Evolutionary conservation across 2,113 vertebrate species (phyloP), one percentile per base, ranked within the genome.

Genomic region (Thinocorus orbignyianus): DNA sequence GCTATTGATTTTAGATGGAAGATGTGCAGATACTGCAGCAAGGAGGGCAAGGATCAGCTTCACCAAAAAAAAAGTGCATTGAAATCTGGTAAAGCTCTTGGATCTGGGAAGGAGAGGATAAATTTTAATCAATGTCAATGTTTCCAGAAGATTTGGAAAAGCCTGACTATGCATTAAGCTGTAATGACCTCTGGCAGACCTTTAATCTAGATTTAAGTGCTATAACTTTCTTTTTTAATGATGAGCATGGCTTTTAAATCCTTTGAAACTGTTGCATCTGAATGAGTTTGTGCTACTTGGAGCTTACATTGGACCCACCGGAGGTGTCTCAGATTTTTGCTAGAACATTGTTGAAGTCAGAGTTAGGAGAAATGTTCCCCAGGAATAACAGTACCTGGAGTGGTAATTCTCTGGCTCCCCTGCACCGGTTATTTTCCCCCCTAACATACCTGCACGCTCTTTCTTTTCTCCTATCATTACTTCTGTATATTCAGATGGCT

Each of bases 131-230:
- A 74, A 41, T 66, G 86, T 57, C 91, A 72, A 23, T 35, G 41
- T 78, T 96, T 88, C 65, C 90, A 92, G 72, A 15, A 0, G 14
- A 88, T 81, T 90, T 81, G 81, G 89, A 90, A 90, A 92, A 94
- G 61, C 77, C 65, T 92, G 90, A 81, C 51, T 71, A 19, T 52
- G 80, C 80, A 86, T 74, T 74, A 74, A 81, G 57, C 64, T 92
- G 61, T 30, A 89, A 81, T 76, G 72, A 95, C 88, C 88, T 88
- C 94, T 84, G 86, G 76, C 90, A 96, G 90, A 64, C 61, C 92
- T 94, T 83, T 88, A 81, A 93, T 84, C 44, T 81, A 61, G 42
- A 71, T 74, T 62, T 48, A 64, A 78, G 80, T 5, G 2, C 70
- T 91, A 55, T 19, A 35, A 86, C 61, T 84, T 79, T 52, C 11